Evolutionary conservation across 2,797 vertebrate species (phyloP).

Genomic region (Florisuga fusca): DNA sequence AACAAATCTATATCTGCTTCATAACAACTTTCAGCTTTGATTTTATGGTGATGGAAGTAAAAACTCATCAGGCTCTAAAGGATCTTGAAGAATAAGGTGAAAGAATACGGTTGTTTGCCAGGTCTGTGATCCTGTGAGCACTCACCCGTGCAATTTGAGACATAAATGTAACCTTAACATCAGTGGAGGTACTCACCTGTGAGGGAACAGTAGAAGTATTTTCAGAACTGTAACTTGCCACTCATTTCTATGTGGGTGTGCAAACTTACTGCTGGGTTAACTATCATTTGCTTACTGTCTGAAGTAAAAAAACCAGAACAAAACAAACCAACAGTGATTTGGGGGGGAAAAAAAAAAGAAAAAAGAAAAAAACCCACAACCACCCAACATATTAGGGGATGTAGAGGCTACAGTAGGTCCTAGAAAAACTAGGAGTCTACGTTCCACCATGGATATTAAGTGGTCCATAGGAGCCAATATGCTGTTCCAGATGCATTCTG

Average conservation of each 20-base stretch:
- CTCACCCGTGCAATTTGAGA: not conserved
- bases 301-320: not conserved
- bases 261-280: not conserved
- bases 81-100: not conserved
- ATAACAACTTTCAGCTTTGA: not conserved
- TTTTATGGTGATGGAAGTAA: not conserved
- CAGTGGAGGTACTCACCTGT: not conserved
- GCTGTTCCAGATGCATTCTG: not conserved
- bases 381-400: too few relatives aligned
- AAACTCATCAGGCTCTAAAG: not conserved
- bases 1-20: not conserved
- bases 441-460: not conserved
- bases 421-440: not conserved
- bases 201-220: not conserved
- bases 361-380: too few relatives aligned
- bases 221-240: not conserved
- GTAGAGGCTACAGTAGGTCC: not conserved
- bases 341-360: rapidly evolving
- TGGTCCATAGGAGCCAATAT: not conserved
- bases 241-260: not conserved
- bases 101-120: not conserved
- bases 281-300: not conserved
- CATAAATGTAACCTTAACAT: not conserved
- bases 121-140: not conserved
- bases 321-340: not conserved